Evolutionary conservation across 2,797 vertebrate species (phyloP), one percentile per base, ranked within the genome.

Genomic region (Cuculus canorus): DNA sequence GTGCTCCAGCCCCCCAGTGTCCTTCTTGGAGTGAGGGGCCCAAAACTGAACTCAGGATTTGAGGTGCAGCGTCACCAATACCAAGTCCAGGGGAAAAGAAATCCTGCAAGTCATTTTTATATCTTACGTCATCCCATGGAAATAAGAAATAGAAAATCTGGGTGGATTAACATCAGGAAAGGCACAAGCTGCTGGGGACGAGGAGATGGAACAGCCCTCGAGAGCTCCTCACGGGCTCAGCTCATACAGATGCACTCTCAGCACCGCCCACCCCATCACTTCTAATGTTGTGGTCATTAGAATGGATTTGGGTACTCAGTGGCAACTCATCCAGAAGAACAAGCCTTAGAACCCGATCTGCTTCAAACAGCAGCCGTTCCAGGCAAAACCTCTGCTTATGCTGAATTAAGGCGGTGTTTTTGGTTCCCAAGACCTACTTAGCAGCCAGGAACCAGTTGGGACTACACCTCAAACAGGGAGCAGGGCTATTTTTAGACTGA

Each of bases 281-380:
- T 5, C 22, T 3, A 16, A 4, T 0, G 24, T 2, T 2, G 15
- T 0, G 21, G 41, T 48, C 50, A 19, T 9, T 13, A 4, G 21
- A 43, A 47, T n/a, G 15, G 35, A 50, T 27, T 5, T 6, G 81
- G 53, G 27, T 59, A 37, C 45, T 59, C 3, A 7, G 63, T 1
- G 1, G 33, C 1, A 5, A 32, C 1, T 2, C 32, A 70, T 71
- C 16, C 14, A 41, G 5, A 48, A 76, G 15, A 77, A 37, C 13
- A 7, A 86, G 18, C 48, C 54, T 56, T 18, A 48, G 66, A 69
- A 77, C 45, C 48, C 25, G 41, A 25, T 54, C 69, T 77, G 81
- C 81, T 80, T 32, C 72, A 43, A 59, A 92, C 64, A 80, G 19
- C 3, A 1, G 8, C 65, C 4, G 4, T 3, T 57, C 15, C 9